A percentile compares a stretch with the other conserved stretches of the same genome.
Evolutionary conservation across 2,113 vertebrate genomes (phyloP).

Genomic region (Mellivora capensis): DNA sequence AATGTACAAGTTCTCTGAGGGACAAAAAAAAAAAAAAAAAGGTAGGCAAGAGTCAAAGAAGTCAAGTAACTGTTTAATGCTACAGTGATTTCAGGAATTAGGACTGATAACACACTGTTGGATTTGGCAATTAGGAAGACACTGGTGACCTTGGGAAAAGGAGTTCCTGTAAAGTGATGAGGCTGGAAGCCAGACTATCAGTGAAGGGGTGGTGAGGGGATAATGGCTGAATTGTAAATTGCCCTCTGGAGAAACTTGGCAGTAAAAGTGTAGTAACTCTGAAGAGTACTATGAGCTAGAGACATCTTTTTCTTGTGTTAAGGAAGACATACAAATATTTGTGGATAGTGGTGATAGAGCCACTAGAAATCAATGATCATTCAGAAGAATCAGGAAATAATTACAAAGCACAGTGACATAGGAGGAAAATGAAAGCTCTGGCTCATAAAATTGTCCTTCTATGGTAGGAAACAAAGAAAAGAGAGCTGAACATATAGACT

Average conservation of each 20-base stretch:
- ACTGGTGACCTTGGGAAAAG: neutral
- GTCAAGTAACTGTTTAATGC: constrained; percentile 43
- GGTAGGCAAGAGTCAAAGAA: constrained; percentile 14
- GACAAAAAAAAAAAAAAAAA: neutral
- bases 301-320: neutral
- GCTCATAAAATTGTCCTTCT: neutral
- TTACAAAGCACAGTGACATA: neutral
- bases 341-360: neutral
- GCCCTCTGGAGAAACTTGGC: neutral
- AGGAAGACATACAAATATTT: neutral
- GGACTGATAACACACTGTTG: constrained; percentile 16
- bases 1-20: neutral
- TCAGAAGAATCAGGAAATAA: neutral
- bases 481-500: neutral
- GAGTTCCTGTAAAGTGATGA: neutral
- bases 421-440: neutral
- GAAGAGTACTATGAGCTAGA: neutral
- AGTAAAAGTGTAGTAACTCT: neutral
- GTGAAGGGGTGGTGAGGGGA: neutral
- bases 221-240: neutral
- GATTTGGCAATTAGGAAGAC: constrained; percentile 34
- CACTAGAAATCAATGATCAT: neutral
- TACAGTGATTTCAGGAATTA: constrained; percentile 52
- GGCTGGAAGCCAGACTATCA: neutral
- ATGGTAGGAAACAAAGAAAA: neutral